A percentile compares a stretch with the other conserved stretches of the same genome.
Conservation (phyloP, 2,113 vertebrate species). For the Drymodes brunneopygia region DNA sequence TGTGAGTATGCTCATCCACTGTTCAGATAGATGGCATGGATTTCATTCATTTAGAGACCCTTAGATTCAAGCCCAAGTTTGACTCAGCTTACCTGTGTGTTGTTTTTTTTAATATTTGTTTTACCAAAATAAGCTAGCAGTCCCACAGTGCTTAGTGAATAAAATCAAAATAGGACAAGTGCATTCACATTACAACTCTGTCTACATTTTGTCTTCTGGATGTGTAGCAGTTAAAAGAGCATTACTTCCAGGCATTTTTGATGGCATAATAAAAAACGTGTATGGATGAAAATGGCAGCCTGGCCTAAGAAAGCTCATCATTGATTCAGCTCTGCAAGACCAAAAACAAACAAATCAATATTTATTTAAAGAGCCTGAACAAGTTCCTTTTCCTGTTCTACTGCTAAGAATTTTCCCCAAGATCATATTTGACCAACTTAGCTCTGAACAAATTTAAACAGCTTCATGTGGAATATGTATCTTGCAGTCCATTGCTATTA, state of each 20-base stretch:
- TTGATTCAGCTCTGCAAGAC: not conserved
- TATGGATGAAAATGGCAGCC: not conserved
- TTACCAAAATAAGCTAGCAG: not conserved
- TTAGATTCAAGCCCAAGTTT: not conserved
- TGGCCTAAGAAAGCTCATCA: not conserved
- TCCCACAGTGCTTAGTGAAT: not conserved
- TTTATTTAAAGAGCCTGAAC: conserved; percentile 19
- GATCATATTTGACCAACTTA: not conserved
- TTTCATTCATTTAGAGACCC: not conserved
- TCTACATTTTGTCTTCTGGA: not conserved
- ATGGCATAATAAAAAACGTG: not conserved
- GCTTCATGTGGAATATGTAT: not conserved
- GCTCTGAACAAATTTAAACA: not conserved
- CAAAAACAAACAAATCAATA: conserved; percentile 39
- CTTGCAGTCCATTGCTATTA: not conserved
- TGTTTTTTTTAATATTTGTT: not conserved
- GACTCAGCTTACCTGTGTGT: not conserved
- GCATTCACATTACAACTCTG: not conserved
- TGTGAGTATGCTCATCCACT: not conserved
- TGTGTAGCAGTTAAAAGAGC: not conserved
- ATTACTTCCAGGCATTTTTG: not conserved
- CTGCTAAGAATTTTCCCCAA: not conserved
- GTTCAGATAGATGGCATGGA: not conserved
- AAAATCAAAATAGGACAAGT: not conserved
- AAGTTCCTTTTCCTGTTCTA: conserved; percentile 1